Conservation (phyloP, 1,140 invertebrate genomes). For the Drosophila subobscura region DNA sequence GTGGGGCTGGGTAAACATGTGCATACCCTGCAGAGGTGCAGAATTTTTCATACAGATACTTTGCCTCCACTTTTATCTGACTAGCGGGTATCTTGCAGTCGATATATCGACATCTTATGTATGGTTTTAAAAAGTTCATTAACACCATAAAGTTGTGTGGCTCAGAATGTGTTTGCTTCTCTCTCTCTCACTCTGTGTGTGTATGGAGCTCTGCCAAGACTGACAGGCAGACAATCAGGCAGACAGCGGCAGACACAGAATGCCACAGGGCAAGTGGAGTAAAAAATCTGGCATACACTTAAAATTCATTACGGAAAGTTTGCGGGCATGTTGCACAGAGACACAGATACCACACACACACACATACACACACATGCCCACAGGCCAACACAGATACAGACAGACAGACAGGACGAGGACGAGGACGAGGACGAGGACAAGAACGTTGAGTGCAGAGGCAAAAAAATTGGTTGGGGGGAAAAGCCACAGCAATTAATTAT, state of each 20-base stretch:
- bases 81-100: neutral
- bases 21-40: too few species aligned
- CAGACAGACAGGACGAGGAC: too few species aligned
- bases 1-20: too few species aligned
- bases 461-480: slow-evolving; percentile 24
- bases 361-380: neutral
- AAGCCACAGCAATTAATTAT: slow-evolving; percentile 78
- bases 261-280: slow-evolving; percentile 39
- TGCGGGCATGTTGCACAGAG: slow-evolving; percentile 63
- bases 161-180: too few species aligned
- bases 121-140: slow-evolving; percentile 65
- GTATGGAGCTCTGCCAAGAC: slow-evolving; percentile 68
- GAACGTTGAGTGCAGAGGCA: slow-evolving; percentile 7
- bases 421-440: neutral
- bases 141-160: slow-evolving; percentile 68
- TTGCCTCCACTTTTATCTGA: neutral
- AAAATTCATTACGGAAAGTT: slow-evolving; percentile 81
- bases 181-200: slow-evolving; percentile 9
- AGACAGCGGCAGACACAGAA: slow-evolving; percentile 34
- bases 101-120: neutral
- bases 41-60: neutral
- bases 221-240: slow-evolving; percentile 52
- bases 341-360: slow-evolving; percentile 11
- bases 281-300: slow-evolving; percentile 82
- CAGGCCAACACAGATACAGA: too few species aligned